Evolutionary conservation across 2,888 invertebrate species (phyloP).

Genomic region (Athripsodes cinereus): DNA sequence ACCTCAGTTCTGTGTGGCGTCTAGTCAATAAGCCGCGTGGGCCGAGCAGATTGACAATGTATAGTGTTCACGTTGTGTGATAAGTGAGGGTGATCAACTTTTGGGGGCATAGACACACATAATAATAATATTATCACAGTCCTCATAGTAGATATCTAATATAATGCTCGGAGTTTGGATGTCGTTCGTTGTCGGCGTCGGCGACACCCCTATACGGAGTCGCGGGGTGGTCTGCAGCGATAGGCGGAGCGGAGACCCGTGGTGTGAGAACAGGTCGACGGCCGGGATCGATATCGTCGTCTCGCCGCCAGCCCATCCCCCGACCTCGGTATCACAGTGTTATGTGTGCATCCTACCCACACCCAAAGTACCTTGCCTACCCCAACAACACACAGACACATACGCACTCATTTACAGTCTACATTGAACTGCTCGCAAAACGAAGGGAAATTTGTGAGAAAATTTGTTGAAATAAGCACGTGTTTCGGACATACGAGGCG

Average conservation of each 20-base stretch:
- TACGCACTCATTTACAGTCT: no score
- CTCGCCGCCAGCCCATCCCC: slow-evolving; percentile 10
- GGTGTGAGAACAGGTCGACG: slow-evolving; percentile 4
- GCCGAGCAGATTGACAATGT: no score
- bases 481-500: no score
- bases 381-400: neutral
- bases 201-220: neutral
- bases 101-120: neutral
- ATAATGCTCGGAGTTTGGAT: neutral
- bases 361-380: neutral
- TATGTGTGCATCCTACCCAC: neutral
- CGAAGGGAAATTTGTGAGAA: no score
- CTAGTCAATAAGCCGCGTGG: no score
- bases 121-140: neutral
- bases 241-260: slow-evolving; percentile 7
- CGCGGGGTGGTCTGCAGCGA: neutral
- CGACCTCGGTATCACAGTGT: neutral
- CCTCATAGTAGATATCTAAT: neutral
- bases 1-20: no score
- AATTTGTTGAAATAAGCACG: no score
- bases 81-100: neutral
- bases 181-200: neutral
- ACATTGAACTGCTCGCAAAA: no score
- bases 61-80: neutral
- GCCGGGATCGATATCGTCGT: slow-evolving; percentile 8